phyloP scores from a whole-genome alignment of 2,888 invertebrate species.

The Copidosoma aretas region DNA sequence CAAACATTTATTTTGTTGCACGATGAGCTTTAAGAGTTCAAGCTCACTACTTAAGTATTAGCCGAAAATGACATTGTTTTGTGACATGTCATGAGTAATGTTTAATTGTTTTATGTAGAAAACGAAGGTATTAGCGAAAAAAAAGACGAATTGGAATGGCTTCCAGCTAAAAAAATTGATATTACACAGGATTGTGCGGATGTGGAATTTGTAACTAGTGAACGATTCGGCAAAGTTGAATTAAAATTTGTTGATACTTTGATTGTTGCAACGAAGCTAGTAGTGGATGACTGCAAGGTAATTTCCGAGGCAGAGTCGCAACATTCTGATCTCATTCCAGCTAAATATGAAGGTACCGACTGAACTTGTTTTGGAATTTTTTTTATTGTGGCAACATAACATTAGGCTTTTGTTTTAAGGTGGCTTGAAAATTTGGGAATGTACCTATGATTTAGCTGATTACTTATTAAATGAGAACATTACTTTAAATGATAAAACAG shows the following conservation, averaged over 20 bases:
- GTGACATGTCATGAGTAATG: background rate
- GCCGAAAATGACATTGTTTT: too few species aligned
- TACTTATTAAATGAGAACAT: conserved; percentile 66
- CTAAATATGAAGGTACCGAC: conserved; percentile 79
- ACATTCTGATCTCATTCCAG: conserved; percentile 78
- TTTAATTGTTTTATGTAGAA: conserved; percentile 10
- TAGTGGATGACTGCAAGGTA: conserved; percentile 56
- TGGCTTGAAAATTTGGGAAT: conserved; percentile 96
- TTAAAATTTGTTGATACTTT: conserved; percentile 52
- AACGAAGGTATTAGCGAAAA: conserved; percentile 25
- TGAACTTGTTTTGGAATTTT: background rate
- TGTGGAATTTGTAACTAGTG: conserved; percentile 43
- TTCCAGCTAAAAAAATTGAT: conserved; percentile 49
- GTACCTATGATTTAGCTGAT: conserved; percentile 79
- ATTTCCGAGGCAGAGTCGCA: conserved; percentile 68
- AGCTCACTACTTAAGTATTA: background rate
- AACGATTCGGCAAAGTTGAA: conserved; percentile 40
- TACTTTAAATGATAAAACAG: conserved; percentile 65
- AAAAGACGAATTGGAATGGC: conserved; percentile 48
- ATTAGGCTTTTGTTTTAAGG: conserved; percentile 68
- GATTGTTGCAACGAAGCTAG: conserved; percentile 50
- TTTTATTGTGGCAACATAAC: conserved; percentile 3
- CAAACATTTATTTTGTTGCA: background rate
- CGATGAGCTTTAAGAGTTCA: background rate
- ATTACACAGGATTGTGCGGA: conserved; percentile 38